Base-by-base conservation (phyloP, 2,888 invertebrate genomes). In the Patella caerulea region DNA sequence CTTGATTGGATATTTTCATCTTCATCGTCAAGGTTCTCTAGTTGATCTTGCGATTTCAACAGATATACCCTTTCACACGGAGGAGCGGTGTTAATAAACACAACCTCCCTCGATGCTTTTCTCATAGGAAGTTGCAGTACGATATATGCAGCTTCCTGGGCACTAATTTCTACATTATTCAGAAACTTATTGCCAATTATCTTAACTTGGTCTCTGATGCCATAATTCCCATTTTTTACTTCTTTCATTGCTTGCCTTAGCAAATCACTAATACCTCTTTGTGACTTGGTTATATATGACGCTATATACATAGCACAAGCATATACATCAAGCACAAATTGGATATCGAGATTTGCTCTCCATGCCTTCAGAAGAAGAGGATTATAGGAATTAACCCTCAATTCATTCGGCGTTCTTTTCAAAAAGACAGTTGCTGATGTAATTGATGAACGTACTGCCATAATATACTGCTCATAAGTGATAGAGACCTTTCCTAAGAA, bases 71-170 rank as follows among this genome's bases (percentile, higher is more conserved):
- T 7, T 45, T 45, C 45, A 5, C 34, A 4, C 7, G 34, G 34
- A 5, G 34, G 34, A 71, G 59, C 76, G 2, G 86, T 87, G 19
- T 86, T 85, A 14, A 85, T 75, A 79, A 85, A 86, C 1, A 85
- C 53, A 7, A 74, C 56, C n/a, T 80, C 71, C 65, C 84, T 73
- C 14, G 83, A 82, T 12, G 79, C 54, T 34, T 72, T 72, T 65
- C 77, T 83, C 76, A 88, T 78, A 24, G 85, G 84, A 73, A 88
- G 73, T 24, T 79, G 78, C n/a, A 88, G 77, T 7, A 83, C 53
- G 5, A 83, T 76, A 77, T 83, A 86, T 3, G 75, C 83, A 69
- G 86, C 86, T 76, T 88, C 88, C 75, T 88, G 87, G 2, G 87
- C 86, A 73, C 82, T 81, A 7, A 88, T 79, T 79, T 88, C 86